Conservation (phyloP, 2,113 vertebrate species). For the Hippocampus mohnikei region DNA sequence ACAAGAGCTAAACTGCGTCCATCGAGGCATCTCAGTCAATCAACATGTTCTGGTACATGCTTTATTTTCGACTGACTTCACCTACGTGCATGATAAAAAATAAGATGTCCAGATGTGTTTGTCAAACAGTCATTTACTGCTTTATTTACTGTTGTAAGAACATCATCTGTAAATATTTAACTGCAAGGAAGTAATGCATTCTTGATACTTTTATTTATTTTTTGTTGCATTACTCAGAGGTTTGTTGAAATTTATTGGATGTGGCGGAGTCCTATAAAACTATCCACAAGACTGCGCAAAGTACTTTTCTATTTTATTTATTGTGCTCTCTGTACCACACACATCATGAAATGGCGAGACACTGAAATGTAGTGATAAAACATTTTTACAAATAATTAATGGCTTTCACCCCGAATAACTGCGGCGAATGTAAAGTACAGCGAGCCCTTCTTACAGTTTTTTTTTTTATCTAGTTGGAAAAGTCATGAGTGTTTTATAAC, state of each 20-base stretch:
- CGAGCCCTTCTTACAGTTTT: not conserved
- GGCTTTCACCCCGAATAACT: not conserved
- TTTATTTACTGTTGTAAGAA: conserved; percentile 9
- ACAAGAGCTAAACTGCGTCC: not conserved
- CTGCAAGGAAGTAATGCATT: conserved; percentile 7
- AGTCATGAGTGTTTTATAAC: not conserved
- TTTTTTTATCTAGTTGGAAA: not conserved
- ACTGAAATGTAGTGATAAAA: conserved; percentile 4
- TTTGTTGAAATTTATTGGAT: conserved; percentile 15
- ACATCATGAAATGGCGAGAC: conserved; percentile 1
- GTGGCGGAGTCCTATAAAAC: conserved; percentile 10
- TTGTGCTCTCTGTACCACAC: not conserved
- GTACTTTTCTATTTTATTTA: conserved; percentile 10
- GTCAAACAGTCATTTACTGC: conserved; percentile 2
- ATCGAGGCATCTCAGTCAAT: not conserved
- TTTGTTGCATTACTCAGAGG: conserved; percentile 2
- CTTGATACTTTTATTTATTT: conserved; percentile 6
- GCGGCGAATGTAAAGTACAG: not conserved
- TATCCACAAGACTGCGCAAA: conserved; percentile 1
- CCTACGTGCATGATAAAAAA: conserved; percentile 1
- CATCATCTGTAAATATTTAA: conserved; percentile 9
- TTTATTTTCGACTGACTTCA: not conserved
- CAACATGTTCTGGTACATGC: conserved; percentile 1
- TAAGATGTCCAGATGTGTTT: conserved; percentile 5
- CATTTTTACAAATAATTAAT: conserved; percentile 7